Percentiles rank a stretch among this genome's conserved stretches.
Evolutionary conservation across 1,140 invertebrate genomes (phyloP).

Genomic region (Drosophila arawakana): DNA sequence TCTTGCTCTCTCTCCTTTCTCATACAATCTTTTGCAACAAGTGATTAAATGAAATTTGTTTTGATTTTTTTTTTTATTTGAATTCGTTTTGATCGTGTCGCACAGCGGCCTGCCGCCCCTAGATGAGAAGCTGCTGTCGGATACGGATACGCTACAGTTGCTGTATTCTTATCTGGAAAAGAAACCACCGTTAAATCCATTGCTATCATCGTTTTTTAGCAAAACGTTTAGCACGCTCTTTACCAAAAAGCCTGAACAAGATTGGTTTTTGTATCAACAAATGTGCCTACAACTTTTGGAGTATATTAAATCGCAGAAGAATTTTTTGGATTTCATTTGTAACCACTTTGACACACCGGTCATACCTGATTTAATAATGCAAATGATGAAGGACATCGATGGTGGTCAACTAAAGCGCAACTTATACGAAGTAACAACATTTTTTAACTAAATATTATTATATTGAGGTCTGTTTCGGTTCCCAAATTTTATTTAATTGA

Average conservation of each 20-base stretch:
- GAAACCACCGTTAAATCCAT: conserved; percentile 94
- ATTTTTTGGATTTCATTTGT: conserved; percentile 94
- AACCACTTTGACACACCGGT: conserved; percentile 97
- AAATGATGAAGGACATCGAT: conserved; percentile 94
- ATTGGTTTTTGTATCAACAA: conserved; percentile 96
- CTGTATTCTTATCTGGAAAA: conserved; percentile 95
- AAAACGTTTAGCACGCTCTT: conserved; percentile 96
- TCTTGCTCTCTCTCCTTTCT: not conserved
- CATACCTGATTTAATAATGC: conserved; percentile 96
- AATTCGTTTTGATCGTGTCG: not conserved
- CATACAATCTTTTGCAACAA: not conserved
- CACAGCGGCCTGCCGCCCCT: conserved; percentile 91
- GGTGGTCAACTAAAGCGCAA: conserved; percentile 91
- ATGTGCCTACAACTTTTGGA: conserved; percentile 95
- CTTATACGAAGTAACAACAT: conserved; percentile 90
- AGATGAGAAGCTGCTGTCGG: conserved; percentile 93
- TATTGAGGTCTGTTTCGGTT: not conserved
- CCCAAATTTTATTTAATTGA: not conserved
- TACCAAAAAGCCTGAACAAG: conserved; percentile 89
- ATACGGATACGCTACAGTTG: conserved; percentile 91
- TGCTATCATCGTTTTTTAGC: conserved; percentile 97
- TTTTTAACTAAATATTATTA: conserved; percentile 2
- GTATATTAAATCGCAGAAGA: conserved; percentile 93
- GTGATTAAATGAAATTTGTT: not conserved
- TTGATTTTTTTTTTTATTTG: conserved; percentile 2